phyloP scores from a whole-genome alignment of 1,140 invertebrate genomes.

The Anastrepha ludens region DNA sequence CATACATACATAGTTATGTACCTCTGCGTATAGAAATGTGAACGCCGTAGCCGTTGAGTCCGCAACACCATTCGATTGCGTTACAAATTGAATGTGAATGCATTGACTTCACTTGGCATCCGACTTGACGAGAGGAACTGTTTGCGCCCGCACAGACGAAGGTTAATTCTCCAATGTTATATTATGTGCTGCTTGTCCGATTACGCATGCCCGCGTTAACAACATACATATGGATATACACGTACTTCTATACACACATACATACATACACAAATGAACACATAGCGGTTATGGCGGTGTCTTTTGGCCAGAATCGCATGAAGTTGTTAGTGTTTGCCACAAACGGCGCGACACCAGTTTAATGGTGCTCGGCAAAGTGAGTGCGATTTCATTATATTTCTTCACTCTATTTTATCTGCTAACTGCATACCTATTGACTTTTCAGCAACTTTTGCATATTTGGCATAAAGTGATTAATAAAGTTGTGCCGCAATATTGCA shows the following conservation, averaged over 20 bases:
- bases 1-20: not conserved
- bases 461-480: conserved; percentile 18
- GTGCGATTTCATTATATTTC: not conserved
- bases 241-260: too few relatives aligned
- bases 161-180: not conserved
- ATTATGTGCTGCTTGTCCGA: not conserved
- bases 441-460: conserved; percentile 7
- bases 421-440: not conserved
- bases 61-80: not conserved
- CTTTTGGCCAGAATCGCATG: not conserved
- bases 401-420: not conserved
- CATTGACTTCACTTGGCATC: not conserved
- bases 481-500: not conserved
- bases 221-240: too few relatives aligned
- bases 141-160: not conserved
- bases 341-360: not conserved
- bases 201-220: conserved; percentile 1
- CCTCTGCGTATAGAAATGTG: too few relatives aligned
- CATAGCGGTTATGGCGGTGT: not conserved
- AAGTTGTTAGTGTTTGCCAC: not conserved
- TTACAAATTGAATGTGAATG: not conserved
- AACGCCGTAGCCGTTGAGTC: not conserved
- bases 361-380: too few relatives aligned
- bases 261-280: too few relatives aligned
- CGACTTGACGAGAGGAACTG: not conserved